phyloP scores from a whole-genome alignment of 2,888 invertebrate species.

The Gastracanthus pulcherrimus region DNA sequence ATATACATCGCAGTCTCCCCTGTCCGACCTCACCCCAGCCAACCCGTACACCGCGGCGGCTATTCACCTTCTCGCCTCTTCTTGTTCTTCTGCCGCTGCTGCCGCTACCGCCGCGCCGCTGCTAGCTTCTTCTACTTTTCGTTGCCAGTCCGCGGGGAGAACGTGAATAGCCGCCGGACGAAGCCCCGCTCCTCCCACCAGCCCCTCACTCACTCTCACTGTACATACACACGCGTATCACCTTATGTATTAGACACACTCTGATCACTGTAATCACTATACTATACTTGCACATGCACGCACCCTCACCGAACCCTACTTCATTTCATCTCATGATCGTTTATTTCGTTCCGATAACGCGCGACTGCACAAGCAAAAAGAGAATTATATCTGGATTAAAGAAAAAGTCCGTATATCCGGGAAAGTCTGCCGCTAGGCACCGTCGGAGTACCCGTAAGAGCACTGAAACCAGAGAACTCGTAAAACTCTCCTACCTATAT shows the following conservation, averaged over 20 bases:
- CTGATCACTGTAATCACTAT: constrained; percentile 27
- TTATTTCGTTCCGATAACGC: background rate
- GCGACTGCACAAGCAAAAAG: background rate
- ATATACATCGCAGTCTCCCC: background rate
- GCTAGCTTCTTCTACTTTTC: background rate
- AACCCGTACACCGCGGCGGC: constrained; percentile 21
- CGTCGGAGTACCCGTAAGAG: background rate
- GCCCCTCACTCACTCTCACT: constrained; percentile 30
- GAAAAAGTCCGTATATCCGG: too few species aligned
- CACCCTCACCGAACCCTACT: constrained; percentile 2
- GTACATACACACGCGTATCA: constrained; percentile 50
- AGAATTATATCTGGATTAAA: background rate
- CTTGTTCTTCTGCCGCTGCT: background rate
- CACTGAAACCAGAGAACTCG: background rate
- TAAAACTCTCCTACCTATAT: constrained; percentile 14
- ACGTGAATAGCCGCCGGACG: constrained; percentile 12
- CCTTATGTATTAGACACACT: constrained; percentile 47
- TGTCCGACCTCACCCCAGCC: background rate
- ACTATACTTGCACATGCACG: constrained; percentile 47
- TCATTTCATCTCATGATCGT: constrained; percentile 3
- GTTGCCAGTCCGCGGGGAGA: background rate
- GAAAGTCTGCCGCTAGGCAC: too few species aligned
- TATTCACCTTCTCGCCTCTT: constrained; percentile 22
- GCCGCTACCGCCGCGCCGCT: background rate
- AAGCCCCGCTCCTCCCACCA: background rate